Conservation (phyloP, 2,888 invertebrate species). For the Ophion costatus region DNA sequence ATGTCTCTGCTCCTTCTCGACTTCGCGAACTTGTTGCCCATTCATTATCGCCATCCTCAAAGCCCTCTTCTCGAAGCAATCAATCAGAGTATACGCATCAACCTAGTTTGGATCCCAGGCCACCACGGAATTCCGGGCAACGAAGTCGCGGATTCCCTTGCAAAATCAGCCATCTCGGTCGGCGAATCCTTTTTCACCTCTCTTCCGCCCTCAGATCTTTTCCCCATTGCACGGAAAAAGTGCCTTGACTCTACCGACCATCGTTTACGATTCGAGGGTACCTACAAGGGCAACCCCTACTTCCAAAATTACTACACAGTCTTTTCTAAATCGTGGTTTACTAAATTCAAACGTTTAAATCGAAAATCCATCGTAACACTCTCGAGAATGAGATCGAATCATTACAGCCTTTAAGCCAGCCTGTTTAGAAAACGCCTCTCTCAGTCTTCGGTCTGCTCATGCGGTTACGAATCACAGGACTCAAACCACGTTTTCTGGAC, state of each 20-base stretch:
- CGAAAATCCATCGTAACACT: slow-evolving; percentile 15
- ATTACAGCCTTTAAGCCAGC: slow-evolving; percentile 24
- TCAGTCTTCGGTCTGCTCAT: slow-evolving; percentile 4
- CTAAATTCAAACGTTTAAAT: not conserved
- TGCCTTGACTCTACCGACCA: not conserved
- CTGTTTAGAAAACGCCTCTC: slow-evolving; percentile 9
- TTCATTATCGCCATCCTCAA: not conserved
- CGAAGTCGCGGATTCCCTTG: slow-evolving; percentile 3
- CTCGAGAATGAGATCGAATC: slow-evolving; percentile 32
- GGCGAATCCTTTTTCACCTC: not conserved
- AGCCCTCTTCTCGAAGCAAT: not conserved
- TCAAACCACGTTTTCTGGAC: not conserved
- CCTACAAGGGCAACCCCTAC: slow-evolving; percentile 4
- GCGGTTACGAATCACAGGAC: not conserved
- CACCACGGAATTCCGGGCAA: slow-evolving; percentile 14
- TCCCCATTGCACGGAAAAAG: not conserved
- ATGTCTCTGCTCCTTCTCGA: slow-evolving; percentile 16
- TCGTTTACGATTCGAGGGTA: not conserved
- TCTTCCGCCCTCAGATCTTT: not conserved
- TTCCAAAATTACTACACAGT: slow-evolving; percentile 1
- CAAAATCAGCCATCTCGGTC: not conserved
- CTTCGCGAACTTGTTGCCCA: not conserved
- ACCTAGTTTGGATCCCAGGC: slow-evolving; percentile 16
- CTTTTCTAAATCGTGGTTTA: slow-evolving; percentile 8
- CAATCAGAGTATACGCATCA: not conserved